These are phyloP conservation scores for Siniperca chuatsi DNA, from an alignment of 2,113 vertebrate genomes.

Conservation along the genomic window DNA sequence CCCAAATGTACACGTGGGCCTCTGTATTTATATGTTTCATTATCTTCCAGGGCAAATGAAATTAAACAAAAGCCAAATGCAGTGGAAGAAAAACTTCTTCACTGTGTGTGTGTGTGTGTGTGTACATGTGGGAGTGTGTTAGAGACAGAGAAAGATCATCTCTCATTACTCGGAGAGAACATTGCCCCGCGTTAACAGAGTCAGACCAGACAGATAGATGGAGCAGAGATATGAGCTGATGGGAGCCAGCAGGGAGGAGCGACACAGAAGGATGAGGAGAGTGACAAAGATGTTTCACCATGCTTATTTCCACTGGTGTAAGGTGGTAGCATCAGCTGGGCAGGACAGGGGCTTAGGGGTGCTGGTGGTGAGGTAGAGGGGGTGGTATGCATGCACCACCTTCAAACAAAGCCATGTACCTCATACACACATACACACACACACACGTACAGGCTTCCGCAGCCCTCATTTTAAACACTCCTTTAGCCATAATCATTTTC, in stretches of 20 bases:
- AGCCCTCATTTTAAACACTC: slow-evolving; percentile 88
- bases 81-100: slow-evolving; percentile 68
- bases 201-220: slow-evolving; percentile 71
- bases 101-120: slow-evolving; percentile 26
- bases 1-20: slow-evolving; percentile 67
- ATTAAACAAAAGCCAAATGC: slow-evolving; percentile 77
- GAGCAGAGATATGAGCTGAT: slow-evolving; percentile 64
- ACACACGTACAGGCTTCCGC: slow-evolving; percentile 61
- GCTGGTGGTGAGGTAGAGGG: not conserved
- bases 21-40: slow-evolving; percentile 83
- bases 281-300: slow-evolving; percentile 84
- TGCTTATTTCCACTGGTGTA: slow-evolving; percentile 75
- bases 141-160: slow-evolving; percentile 52
- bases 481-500: slow-evolving; percentile 91
- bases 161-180: slow-evolving; percentile 67
- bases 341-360: not conserved
- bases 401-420: slow-evolving; percentile 83
- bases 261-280: slow-evolving; percentile 65
- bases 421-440: slow-evolving; percentile 49
- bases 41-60: slow-evolving; percentile 79
- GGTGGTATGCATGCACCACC: slow-evolving; percentile 68
- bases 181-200: slow-evolving; percentile 65
- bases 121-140: slow-evolving; percentile 46
- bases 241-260: slow-evolving; percentile 64
- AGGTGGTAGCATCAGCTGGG: slow-evolving; percentile 65